Evolutionary conservation across 2,113 vertebrate genomes (phyloP).

Genomic region (Bucco capensis): DNA sequence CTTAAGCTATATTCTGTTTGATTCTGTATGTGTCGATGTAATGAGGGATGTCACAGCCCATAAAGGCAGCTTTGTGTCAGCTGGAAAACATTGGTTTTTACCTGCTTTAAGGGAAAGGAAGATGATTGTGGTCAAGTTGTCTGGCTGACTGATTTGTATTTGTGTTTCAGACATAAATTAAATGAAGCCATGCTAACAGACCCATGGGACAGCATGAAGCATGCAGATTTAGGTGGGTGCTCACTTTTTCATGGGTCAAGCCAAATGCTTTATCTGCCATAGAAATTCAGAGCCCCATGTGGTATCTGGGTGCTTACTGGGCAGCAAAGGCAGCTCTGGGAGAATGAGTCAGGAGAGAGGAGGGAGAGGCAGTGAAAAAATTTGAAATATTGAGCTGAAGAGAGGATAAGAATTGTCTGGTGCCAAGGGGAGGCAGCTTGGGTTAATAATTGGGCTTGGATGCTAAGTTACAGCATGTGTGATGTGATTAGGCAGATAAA

Average conservation of each 20-base stretch:
- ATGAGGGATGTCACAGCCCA: fast-evolving
- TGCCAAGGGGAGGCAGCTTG: background rate
- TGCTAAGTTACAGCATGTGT: background rate
- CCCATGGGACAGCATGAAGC: slow-evolving; percentile 84
- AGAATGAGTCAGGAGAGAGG: fast-evolving
- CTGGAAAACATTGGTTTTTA: background rate
- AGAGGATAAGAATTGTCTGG: background rate
- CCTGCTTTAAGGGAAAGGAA: fast-evolving
- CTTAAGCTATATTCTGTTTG: background rate
- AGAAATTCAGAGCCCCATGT: background rate
- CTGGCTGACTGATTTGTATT: background rate
- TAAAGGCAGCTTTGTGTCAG: background rate
- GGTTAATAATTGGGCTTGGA: background rate
- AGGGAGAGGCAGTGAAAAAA: background rate
- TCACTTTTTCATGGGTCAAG: background rate
- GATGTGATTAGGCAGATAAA: background rate
- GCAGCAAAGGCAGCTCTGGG: background rate
- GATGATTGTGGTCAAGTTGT: fast-evolving
- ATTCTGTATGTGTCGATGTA: fast-evolving
- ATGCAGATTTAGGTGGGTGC: slow-evolving; percentile 84
- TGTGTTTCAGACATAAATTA: slow-evolving; percentile 83
- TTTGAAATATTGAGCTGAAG: background rate
- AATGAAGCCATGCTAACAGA: slow-evolving; percentile 85
- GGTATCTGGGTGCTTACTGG: background rate
- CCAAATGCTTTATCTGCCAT: background rate